Evolutionary conservation across 2,113 vertebrate genomes (phyloP), one percentile per base, ranked within the genome.

Genomic region (Melanerpes aurifrons): DNA sequence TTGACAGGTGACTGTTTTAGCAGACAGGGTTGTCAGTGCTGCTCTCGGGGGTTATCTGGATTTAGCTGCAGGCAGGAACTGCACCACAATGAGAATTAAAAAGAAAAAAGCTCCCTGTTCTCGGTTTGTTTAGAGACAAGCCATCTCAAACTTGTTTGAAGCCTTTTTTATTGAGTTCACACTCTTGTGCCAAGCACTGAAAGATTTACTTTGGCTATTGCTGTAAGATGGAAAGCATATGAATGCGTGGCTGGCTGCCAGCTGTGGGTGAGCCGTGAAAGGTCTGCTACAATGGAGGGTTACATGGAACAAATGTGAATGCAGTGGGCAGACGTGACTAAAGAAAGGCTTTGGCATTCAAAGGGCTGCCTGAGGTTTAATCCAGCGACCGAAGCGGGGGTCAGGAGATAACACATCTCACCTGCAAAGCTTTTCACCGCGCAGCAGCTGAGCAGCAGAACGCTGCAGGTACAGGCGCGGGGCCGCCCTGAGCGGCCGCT

Each of bases 201-300:
- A 66, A 94, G 95, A 93, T 96, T 94, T 80, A 61, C 95, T 94
- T 87, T 80, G 96, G 96, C 96, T 85, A 87, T 94, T 80, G 91
- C 78, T 85, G 94, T 81, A 48, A 48, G 95, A 97, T 89, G 95
- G 93, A 84, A 89, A 94, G 94, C 92, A 68, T 5, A 74, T 90
- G 94, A 94, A 93, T 69, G 95, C 73, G 8, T 92, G 97, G 95
- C 96, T 3, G 84, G 2, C 80, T 62, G 96, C 97, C 95, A 95
- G 95, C 83, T 12, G 19, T 1, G 92, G 93, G 94, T 47, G 95
- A 93, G 96, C 94, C 9, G 58, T 64, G 92, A 86, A 75, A 93
- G 91, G 29, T 64, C 71, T 61, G 94, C 29, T 61, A 94, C 94
- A 92, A 75, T n/a, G 89, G 19, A 58, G 40, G 85, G 82, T 25